Conservation (phyloP, 2,113 vertebrate genomes). For the Hydropotes inermis region DNA sequence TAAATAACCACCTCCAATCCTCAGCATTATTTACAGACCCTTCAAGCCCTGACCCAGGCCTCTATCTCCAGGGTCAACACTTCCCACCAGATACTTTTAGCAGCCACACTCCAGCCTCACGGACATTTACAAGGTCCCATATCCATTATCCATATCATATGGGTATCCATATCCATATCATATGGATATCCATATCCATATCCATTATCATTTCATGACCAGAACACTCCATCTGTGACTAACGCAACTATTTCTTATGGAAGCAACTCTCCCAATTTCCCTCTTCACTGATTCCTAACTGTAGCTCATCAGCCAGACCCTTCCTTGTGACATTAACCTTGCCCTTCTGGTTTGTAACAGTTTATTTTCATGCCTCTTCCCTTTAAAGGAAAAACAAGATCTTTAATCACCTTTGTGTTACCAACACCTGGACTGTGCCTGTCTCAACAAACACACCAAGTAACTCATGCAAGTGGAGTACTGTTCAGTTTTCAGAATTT, state of each 20-base stretch:
- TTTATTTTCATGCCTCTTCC: background rate
- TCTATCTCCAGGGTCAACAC: background rate
- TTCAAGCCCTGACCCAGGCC: background rate
- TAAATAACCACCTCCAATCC: background rate
- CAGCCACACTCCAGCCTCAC: background rate
- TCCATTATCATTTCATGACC: background rate
- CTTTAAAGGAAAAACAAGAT: background rate
- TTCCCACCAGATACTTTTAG: background rate
- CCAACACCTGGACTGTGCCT: background rate
- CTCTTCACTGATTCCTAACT: background rate
- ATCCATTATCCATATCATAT: background rate
- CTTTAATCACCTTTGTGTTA: background rate
- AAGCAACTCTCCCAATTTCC: background rate
- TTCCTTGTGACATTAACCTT: background rate
- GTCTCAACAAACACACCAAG: background rate
- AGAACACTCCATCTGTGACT: background rate
- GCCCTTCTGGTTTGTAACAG: background rate
- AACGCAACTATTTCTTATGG: background rate
- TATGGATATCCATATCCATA: too few relatives aligned
- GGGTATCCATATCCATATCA: too few relatives aligned
- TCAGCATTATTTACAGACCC: background rate
- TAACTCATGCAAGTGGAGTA: background rate
- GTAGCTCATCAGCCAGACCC: background rate
- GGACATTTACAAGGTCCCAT: background rate
- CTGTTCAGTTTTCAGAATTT: background rate